Evolutionary conservation across 1,140 invertebrate species (phyloP).

Genomic region (Hyles vespertilio): DNA sequence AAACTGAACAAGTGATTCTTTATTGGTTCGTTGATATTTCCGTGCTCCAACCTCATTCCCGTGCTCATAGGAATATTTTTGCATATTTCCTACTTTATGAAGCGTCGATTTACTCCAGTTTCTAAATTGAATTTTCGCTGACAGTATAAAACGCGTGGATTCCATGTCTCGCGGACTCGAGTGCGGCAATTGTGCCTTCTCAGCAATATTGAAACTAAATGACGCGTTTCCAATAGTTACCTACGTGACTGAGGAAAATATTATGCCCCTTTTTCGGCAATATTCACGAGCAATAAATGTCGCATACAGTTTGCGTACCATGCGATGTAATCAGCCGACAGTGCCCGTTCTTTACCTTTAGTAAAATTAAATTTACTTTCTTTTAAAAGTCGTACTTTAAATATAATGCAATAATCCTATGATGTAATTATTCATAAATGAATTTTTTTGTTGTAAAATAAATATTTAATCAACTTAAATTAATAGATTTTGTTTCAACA

Average conservation of each 20-base stretch:
- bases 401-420: too few relatives aligned
- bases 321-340: background rate
- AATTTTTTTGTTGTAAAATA: too few relatives aligned
- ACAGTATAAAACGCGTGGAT: constrained; percentile 30
- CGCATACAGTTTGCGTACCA: background rate
- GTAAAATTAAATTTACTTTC: too few relatives aligned
- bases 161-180: constrained; percentile 19
- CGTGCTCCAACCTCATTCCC: constrained; percentile 24
- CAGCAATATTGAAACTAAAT: constrained; percentile 34
- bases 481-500: too few relatives aligned
- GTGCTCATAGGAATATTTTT: constrained; percentile 34
- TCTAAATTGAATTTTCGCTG: constrained; percentile 39
- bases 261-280: constrained; percentile 14
- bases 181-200: constrained; percentile 14
- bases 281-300: constrained; percentile 7
- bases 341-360: background rate
- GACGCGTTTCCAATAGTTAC: constrained; percentile 23
- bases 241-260: constrained; percentile 25
- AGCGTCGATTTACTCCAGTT: constrained; percentile 27
- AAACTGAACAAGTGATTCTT: constrained; percentile 12
- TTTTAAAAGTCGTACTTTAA: too few relatives aligned
- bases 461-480: too few relatives aligned
- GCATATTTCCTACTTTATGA: constrained; percentile 25
- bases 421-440: too few relatives aligned
- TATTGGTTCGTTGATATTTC: constrained; percentile 13